A percentile compares a stretch with the other conserved stretches of the same genome.
Conservation (phyloP, 2,888 invertebrate species). For the Mongoloraphidia duomilia region DNA sequence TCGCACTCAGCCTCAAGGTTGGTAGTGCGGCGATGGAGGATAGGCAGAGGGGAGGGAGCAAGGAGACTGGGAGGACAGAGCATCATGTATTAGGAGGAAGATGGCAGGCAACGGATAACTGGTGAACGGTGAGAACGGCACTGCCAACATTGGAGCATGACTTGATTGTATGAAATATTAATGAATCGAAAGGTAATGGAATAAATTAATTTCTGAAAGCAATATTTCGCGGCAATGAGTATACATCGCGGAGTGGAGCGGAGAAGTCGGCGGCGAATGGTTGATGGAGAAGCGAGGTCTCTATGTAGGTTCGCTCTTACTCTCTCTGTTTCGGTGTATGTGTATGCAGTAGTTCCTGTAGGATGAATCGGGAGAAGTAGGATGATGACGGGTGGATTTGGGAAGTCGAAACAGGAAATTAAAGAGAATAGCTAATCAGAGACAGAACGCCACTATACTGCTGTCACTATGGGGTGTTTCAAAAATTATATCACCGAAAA, state of each 20-base stretch:
- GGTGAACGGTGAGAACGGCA: neutral
- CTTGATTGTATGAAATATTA: slow-evolving; percentile 35
- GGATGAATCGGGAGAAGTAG: no score
- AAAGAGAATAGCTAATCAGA: slow-evolving; percentile 35
- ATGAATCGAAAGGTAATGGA: slow-evolving; percentile 38
- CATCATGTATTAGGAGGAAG: neutral
- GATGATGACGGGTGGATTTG: slow-evolving; percentile 1
- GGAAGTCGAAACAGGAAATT: slow-evolving; percentile 29
- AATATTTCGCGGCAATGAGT: slow-evolving; percentile 29
- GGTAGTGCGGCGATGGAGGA: neutral
- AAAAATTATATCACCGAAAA: no score
- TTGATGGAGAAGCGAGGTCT: neutral
- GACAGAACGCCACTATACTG: slow-evolving; percentile 11
- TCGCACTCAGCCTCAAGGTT: neutral
- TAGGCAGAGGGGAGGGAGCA: neutral
- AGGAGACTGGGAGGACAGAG: neutral
- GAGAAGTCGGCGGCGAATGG: slow-evolving; percentile 4
- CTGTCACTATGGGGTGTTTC: no score
- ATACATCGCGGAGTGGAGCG: slow-evolving; percentile 16
- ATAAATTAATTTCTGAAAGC: slow-evolving; percentile 39
- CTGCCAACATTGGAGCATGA: neutral
- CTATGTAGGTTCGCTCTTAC: no score
- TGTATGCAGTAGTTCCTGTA: no score
- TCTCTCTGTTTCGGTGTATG: neutral
- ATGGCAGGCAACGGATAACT: no score